phyloP scores from a whole-genome alignment of 2,888 invertebrate genomes.

The Anoplius nigerrimus region DNA sequence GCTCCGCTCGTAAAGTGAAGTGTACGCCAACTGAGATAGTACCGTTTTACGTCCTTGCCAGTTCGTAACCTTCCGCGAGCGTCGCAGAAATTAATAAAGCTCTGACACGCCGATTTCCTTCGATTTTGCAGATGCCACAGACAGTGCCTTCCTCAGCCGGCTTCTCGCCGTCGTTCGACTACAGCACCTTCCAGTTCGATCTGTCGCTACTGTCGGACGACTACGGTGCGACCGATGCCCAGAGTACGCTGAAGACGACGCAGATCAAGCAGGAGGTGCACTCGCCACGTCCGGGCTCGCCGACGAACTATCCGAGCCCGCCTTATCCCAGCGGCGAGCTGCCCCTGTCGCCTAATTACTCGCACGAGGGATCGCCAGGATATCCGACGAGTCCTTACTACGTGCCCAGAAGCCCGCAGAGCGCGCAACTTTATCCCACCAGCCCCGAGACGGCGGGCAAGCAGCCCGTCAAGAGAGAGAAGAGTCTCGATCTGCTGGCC shows the following conservation, averaged over 20 bases:
- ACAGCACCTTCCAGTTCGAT: conserved; percentile 83
- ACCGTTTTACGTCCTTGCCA: too few relatives aligned
- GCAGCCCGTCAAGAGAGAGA: conserved; percentile 70
- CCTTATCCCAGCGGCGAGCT: conserved; percentile 65
- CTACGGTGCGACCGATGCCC: conserved; percentile 63
- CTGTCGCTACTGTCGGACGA: conserved; percentile 83
- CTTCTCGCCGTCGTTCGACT: conserved; percentile 84
- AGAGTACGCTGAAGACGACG: conserved; percentile 72
- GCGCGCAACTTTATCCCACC: conserved; percentile 70
- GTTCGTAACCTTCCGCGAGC: too few relatives aligned
- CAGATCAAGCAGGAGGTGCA: conserved; percentile 78
- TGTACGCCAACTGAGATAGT: too few relatives aligned
- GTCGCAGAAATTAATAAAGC: too few relatives aligned
- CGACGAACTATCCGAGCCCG: conserved; percentile 67
- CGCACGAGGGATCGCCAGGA: conserved; percentile 70
- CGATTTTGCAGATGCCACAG: conserved; percentile 86
- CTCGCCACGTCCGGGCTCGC: conserved; percentile 70
- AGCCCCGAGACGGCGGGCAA: conserved; percentile 68
- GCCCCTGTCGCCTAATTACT: conserved; percentile 70
- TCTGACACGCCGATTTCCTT: too few relatives aligned
- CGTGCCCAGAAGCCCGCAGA: conserved; percentile 72
- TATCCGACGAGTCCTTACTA: conserved; percentile 73
- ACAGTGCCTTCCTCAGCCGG: conserved; percentile 85
- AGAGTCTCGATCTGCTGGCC: conserved; percentile 70
- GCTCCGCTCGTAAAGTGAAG: too few relatives aligned